Evolutionary conservation across 23 tunicate species (phyloP), one percentile per base, ranked within the genome.

Genomic region (Ciona savignyi): DNA sequence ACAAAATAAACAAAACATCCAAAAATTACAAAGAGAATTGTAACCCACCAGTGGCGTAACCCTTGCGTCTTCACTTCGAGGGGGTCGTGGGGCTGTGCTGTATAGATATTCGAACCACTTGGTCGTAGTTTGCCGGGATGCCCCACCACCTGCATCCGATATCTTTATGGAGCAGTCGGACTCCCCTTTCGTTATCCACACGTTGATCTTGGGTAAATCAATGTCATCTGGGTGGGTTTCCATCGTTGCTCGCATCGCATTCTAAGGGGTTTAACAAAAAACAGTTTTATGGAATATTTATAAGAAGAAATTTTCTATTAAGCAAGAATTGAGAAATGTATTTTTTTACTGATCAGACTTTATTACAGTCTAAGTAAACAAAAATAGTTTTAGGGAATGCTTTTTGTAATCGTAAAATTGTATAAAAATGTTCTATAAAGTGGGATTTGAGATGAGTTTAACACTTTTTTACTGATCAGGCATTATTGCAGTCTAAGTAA

Each of bases 211-310:
- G 70, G 99, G 99, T 4, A 94, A 83, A 27, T 94, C 95, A n/a
- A 76, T 32, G 33, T 75, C 82, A 23, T 91, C 83, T 22, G 89
- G 66, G 66, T 87, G 77, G n/a, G 49, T 30, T 32, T 94, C 99
- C 95, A 94, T 87, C 11, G 95, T 87, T 22, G 99, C 99, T 68
- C 99, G 86, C 99, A 94, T 94, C 21, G 99, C 88, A 70, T 94
- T 94, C 95, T 91, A 67, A 22, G 33, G 15, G 15, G 24, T 63
- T n/a, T 63, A 9, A 63, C 4, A 63, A 63, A 9, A 63, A 4
- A 9, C 22, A 9, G 15, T 63, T 11, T 63, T 9, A 63, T 9
- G 22, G 24, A n/a, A n/a, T 9, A 63, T 9, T 9, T 9, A 63
- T 9, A 22, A 9, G 4, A 22, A 9, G 67, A 4, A 63, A 63